Percentiles rank a stretch among this genome's conserved stretches.
phyloP scores from a whole-genome alignment of 2,797 vertebrate genomes.

The Pseudotriccus pelzelni region DNA sequence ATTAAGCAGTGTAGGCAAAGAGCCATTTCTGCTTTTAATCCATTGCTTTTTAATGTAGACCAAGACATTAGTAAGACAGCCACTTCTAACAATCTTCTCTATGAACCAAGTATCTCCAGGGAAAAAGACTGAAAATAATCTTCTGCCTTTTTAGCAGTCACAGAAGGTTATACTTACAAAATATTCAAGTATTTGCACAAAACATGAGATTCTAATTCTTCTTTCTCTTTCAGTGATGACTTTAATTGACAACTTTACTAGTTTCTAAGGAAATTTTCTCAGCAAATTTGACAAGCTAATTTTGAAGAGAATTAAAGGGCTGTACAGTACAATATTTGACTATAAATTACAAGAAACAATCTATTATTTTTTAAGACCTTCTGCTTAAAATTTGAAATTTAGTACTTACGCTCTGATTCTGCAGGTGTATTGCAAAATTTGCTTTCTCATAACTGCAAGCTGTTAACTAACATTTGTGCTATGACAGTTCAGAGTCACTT shows the following conservation, averaged over 20 bases:
- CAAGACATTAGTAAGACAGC: not conserved
- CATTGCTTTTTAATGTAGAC: conserved; percentile 23
- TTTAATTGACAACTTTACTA: not conserved
- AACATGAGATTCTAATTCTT: conserved; percentile 12
- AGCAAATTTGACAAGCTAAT: not conserved
- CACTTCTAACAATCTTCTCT: not conserved
- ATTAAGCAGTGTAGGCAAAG: not conserved
- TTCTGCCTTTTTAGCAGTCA: not conserved
- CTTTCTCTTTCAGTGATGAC: not conserved
- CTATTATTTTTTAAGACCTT: not conserved
- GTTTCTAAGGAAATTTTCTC: not conserved
- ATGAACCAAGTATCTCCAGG: not conserved
- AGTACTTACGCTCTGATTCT: not conserved
- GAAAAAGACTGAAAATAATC: conserved; percentile 17
- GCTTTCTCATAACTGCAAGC: not conserved
- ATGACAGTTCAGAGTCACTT: not conserved
- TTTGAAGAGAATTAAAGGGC: not conserved
- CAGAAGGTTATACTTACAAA: conserved; percentile 20
- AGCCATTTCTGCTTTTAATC: conserved; percentile 13
- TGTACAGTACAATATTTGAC: not conserved
- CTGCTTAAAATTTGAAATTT: not conserved
- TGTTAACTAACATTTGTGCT: not conserved
- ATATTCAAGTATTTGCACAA: not conserved
- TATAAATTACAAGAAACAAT: not conserved
- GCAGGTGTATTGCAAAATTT: not conserved